Conservation (phyloP, 2,888 invertebrate species). For the Dioctria linearis region DNA sequence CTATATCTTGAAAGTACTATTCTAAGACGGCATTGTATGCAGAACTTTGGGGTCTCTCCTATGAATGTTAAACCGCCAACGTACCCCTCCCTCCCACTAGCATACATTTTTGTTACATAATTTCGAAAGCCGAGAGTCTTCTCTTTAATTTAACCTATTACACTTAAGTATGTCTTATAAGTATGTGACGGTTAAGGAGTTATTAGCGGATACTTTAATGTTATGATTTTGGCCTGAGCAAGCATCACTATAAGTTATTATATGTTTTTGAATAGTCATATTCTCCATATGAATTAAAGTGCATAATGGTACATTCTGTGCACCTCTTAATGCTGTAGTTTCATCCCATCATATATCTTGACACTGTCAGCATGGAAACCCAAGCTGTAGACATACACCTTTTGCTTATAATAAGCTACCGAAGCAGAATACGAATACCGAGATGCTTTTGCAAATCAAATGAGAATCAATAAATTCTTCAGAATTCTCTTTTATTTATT, state of each 20-base stretch:
- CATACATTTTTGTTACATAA: too few relatives aligned
- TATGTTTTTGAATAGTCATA: conserved; percentile 16
- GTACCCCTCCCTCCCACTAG: too few relatives aligned
- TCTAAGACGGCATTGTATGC: too few relatives aligned
- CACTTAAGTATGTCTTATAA: not conserved
- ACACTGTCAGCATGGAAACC: conserved; percentile 62
- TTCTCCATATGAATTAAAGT: conserved; percentile 33
- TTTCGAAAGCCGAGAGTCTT: too few relatives aligned
- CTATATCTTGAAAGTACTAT: too few relatives aligned
- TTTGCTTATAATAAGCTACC: conserved; percentile 53
- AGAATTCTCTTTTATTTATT: conserved; percentile 47
- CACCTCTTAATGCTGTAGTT: conserved; percentile 62
- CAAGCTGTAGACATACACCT: conserved; percentile 62
- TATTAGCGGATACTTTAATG: conserved; percentile 6
- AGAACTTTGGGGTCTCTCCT: too few relatives aligned
- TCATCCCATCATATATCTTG: conserved; percentile 63
- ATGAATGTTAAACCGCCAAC: too few relatives aligned
- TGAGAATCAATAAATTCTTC: conserved; percentile 42
- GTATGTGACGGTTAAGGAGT: not conserved
- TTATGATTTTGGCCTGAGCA: conserved; percentile 10
- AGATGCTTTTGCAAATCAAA: conserved; percentile 18
- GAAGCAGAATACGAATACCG: not conserved
- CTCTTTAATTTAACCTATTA: too few relatives aligned
- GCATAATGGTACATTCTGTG: conserved; percentile 58
- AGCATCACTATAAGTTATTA: conserved; percentile 13